Evolutionary conservation across 2,113 vertebrate genomes (phyloP), one percentile per base, ranked within the genome.

Genomic region (Nesoenas mayeri): DNA sequence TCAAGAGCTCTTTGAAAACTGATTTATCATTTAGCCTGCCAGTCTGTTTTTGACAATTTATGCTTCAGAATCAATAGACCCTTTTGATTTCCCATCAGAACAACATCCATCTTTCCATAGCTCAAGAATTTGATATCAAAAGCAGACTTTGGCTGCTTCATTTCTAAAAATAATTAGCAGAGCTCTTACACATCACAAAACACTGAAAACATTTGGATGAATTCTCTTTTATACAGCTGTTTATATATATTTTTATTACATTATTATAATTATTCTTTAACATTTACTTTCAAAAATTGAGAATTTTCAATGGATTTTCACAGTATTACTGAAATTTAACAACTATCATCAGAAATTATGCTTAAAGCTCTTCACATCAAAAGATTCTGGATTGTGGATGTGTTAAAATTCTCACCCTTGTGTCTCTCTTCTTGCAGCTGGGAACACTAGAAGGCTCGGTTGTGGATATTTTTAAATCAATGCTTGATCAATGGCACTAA

Each of bases 381-480:
- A n/a, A 3, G 0, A 0, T 65, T 91, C 25, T 71, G 28, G 15
- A 67, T 24, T 38, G 3, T 47, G 12, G 5, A 5, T 24, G 1
- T 31, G 10, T 50, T 62, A 72, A 74, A 74, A 75, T 42, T 78
- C 38, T 3, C 7, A 78, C 6, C 2, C 11, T 75, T 58, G 4
- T 74, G 16, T 20, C 31, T 89, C 21, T 60, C 11, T 61, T 61
- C 29, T 34, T 60, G 22, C 24, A 91, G 13, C 22, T 60, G 8
- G 3, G 8, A 69, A 51, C 12, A 71, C 12, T 32, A 31, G 14
- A 84, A 13, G 67, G 40, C 12, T 60, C 78, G 78, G 5, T 3
- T 62, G 5, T 32, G 16, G 29, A 5, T 66, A 62, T 64, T 92
- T 84, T 87, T 31, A 38, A 51, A 85, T 74, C 24, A 75, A 51